A percentile compares a stretch with the other conserved stretches of the same genome.
Evolutionary conservation across 2,888 invertebrate species (phyloP).

Genomic region (Sarcophaga caerulescens): DNA sequence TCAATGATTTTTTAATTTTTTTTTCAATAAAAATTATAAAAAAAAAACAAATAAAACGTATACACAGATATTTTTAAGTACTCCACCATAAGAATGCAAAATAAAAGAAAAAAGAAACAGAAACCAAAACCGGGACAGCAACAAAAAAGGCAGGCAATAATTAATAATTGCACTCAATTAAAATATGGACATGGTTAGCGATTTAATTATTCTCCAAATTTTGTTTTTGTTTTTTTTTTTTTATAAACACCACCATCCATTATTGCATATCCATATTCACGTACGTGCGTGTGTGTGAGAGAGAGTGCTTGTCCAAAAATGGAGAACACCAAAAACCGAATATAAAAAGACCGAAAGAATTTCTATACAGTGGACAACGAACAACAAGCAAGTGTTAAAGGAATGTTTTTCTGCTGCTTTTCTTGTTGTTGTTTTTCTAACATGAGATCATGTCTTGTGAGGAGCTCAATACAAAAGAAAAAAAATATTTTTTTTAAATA

Average conservation of each 20-base stretch:
- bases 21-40: too few species aligned
- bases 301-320: too few species aligned
- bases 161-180: conserved; percentile 48
- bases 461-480: background rate
- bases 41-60: too few species aligned
- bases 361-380: conserved; percentile 20
- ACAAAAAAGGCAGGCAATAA: background rate
- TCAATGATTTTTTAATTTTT: too few species aligned
- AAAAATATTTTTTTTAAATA: background rate
- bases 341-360: background rate
- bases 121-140: background rate
- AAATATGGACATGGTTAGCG: conserved; percentile 39
- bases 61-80: too few species aligned
- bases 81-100: background rate
- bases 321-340: background rate
- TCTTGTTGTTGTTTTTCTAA: conserved; percentile 17
- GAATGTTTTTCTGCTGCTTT: conserved; percentile 50
- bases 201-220: conserved; percentile 12
- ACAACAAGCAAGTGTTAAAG: conserved; percentile 47
- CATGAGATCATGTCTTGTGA: conserved; percentile 56
- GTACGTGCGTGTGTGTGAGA: background rate
- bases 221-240: conserved; percentile 22
- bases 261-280: background rate
- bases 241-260: background rate
- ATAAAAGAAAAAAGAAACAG: background rate